Conservation (phyloP, 2,888 invertebrate species). For the Polymixis flavicincta region DNA sequence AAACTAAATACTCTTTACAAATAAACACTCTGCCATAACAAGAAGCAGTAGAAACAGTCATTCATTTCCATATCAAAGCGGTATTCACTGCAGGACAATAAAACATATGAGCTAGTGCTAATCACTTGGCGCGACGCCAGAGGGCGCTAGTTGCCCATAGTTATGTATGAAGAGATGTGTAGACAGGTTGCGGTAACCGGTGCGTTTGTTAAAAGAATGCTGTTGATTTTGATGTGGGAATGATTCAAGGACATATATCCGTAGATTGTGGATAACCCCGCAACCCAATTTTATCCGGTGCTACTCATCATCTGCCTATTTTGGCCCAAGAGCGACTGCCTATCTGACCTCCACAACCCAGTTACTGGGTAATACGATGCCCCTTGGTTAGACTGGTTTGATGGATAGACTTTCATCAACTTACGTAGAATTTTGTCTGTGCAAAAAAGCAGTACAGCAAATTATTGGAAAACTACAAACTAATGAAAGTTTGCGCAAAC, state of each 20-base stretch:
- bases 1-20: background rate
- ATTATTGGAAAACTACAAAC: too few species aligned
- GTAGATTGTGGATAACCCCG: background rate
- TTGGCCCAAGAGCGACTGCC: too few species aligned
- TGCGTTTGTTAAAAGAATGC: background rate
- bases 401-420: too few species aligned
- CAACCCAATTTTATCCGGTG: too few species aligned
- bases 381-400: too few species aligned
- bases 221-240: background rate
- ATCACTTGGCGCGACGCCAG: conserved; percentile 63
- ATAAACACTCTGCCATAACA: conserved; percentile 14
- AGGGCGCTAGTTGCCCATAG: conserved; percentile 27
- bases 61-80: conserved; percentile 54
- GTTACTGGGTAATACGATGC: too few species aligned
- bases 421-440: too few species aligned
- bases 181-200: conserved; percentile 24
- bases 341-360: too few species aligned
- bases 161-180: conserved; percentile 4
- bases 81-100: conserved; percentile 45
- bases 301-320: too few species aligned
- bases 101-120: conserved; percentile 52
- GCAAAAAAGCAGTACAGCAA: too few species aligned
- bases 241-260: background rate
- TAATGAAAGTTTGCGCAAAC: too few species aligned
- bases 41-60: conserved; percentile 14